Base-by-base conservation (phyloP, 2,797 vertebrate species). In the Xenopus petersii region DNA sequence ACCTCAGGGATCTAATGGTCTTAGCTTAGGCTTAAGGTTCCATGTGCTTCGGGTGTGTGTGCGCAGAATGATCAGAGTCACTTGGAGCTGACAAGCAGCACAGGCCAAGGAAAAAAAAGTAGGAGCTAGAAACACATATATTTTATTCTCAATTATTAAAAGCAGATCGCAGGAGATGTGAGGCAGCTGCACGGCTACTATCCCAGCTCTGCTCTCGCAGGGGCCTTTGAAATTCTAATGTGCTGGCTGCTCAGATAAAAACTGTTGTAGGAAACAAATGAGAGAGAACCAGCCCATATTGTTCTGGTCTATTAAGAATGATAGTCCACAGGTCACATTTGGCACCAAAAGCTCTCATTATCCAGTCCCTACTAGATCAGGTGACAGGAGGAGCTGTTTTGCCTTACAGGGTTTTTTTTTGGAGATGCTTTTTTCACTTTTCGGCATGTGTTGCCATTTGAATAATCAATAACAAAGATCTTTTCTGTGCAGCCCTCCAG, bases 121-220 rank as follows among this genome's bases (percentile, higher is more conserved):
- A 69, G 82, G 87, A 91, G 86, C 87, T 87, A 88, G 88, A 89
- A 91, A 92, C 91, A 91, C 89, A 91, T 92, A 91, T 92, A 92
- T 92, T 92, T 91, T 89, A 91, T 87, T 80, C 86, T 91, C 89
- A 89, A 91, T 91, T 91, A 91, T 91, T 91, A 89, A 91, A 91
- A 89, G 88, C 83, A 89, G 88, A 88, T 87, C 88, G 87, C 84
- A 83, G 82, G 81, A 84, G 87, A 89, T 91, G 86, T 86, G 84
- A 88, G 87, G 88, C 86, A 87, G 85, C 83, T 85, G 86, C 79
- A 88, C 86, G 85, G 85, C 83, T 83, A 86, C 80, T 54, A 86
- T 79, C 33, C 83, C 83, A 81, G 86, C 86, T 85, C 84, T 80
- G 80, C 54, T 71, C 65, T 68, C 60, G 16, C 70, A 83, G 84